Conservation (phyloP, 2,888 invertebrate genomes). For the Fragum sueziense region DNA sequence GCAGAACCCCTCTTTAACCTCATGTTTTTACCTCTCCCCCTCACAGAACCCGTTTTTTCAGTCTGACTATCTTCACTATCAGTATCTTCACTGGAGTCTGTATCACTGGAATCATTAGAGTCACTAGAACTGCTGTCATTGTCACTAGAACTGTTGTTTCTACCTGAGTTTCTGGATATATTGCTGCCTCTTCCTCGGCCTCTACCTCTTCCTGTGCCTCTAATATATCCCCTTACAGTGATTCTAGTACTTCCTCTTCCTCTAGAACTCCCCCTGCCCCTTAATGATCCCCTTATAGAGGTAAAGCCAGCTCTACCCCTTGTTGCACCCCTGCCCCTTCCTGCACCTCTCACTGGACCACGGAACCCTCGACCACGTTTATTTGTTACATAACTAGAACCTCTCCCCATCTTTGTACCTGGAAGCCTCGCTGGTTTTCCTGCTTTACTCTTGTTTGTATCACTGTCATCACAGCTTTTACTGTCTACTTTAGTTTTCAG, state of each 20-base stretch:
- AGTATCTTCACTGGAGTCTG: background rate
- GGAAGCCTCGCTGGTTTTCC: background rate
- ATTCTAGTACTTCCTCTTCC: background rate
- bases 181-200: background rate
- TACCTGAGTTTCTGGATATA: background rate
- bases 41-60: background rate
- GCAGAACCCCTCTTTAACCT: slow-evolving; percentile 5
- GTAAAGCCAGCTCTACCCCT: background rate
- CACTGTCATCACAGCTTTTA: background rate
- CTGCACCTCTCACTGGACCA: background rate
- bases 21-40: background rate
- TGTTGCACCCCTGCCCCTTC: slow-evolving; percentile 8
- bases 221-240: background rate
- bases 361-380: background rate
- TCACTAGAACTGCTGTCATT: background rate
- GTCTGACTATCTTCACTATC: background rate
- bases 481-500: background rate
- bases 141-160: background rate
- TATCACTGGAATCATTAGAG: background rate
- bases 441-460: background rate
- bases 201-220: background rate
- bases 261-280: background rate
- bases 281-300: background rate
- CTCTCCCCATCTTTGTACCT: background rate
- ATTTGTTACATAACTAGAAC: background rate